Percentiles rank a stretch among this genome's conserved stretches.
Conservation (phyloP, 2,113 vertebrate species). For the Otis tarda region DNA sequence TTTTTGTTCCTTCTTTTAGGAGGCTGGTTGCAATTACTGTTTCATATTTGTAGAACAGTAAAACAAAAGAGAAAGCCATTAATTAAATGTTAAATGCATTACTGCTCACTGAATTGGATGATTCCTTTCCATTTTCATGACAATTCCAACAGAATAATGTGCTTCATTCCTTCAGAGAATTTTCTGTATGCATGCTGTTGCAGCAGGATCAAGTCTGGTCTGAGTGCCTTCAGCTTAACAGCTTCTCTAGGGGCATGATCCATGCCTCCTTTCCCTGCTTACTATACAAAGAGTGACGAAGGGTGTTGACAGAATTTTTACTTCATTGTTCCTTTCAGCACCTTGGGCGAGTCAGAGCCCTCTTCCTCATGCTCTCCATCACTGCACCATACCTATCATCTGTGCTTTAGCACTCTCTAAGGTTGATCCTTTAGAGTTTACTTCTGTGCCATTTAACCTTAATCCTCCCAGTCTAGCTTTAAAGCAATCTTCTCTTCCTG, state of each 20-base stretch:
- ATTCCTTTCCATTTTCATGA: background rate
- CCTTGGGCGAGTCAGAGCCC: background rate
- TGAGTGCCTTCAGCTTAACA: background rate
- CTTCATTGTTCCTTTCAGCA: background rate
- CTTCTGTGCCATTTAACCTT: background rate
- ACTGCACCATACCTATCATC: accelerated
- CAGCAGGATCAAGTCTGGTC: background rate
- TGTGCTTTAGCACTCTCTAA: background rate
- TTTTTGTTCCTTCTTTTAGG: background rate
- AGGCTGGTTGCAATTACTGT: background rate
- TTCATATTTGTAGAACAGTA: background rate
- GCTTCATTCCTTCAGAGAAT: background rate
- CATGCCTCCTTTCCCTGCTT: background rate
- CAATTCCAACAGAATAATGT: background rate
- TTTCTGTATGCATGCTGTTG: background rate
- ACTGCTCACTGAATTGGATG: background rate
- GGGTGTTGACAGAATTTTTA: background rate
- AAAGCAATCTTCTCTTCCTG: background rate
- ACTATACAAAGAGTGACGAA: background rate
- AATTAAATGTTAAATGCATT: background rate
- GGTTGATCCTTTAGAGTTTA: background rate
- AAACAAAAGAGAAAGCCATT: background rate
- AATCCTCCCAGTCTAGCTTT: background rate
- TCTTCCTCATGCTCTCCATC: background rate
- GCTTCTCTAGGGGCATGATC: background rate